Evolutionary conservation across 1,140 invertebrate species (phyloP).

Genomic region (Anastrepha obliqua): DNA sequence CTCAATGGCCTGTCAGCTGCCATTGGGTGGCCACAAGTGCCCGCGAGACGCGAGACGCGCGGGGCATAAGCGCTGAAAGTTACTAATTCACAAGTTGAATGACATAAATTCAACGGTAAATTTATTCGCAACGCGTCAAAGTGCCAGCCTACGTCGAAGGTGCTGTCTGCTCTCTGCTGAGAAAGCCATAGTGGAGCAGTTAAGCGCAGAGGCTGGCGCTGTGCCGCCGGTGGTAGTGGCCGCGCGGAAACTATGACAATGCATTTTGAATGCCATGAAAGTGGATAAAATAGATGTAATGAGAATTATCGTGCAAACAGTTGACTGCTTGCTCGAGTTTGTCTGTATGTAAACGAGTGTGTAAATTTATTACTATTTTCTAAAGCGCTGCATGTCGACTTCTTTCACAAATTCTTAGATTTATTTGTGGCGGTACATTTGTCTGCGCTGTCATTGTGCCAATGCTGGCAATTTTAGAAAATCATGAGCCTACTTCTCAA

Average conservation of each 20-base stretch:
- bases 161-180: not conserved
- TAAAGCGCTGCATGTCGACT: not conserved
- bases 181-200: constrained; percentile 7
- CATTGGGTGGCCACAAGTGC: constrained; percentile 28
- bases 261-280: constrained; percentile 1
- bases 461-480: constrained; percentile 5
- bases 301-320: not conserved
- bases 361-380: not conserved
- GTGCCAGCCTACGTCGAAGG: not conserved
- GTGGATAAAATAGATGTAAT: constrained; percentile 18
- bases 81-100: constrained; percentile 61
- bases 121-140: constrained; percentile 64
- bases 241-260: constrained; percentile 3
- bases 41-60: not conserved
- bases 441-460: constrained; percentile 19
- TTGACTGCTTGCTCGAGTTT: too few species aligned
- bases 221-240: not conserved
- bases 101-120: constrained; percentile 69
- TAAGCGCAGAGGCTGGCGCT: not conserved
- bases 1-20: constrained; percentile 10
- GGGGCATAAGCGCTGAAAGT: not conserved
- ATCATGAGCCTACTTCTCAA: constrained; percentile 1
- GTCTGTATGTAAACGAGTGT: not conserved
- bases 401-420: constrained; percentile 19
- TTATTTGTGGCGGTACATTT: not conserved